A percentile compares a stretch with the other conserved stretches of the same genome.
phyloP scores from a whole-genome alignment of 2,888 invertebrate species.

The Mimumesa dahlbomi region DNA sequence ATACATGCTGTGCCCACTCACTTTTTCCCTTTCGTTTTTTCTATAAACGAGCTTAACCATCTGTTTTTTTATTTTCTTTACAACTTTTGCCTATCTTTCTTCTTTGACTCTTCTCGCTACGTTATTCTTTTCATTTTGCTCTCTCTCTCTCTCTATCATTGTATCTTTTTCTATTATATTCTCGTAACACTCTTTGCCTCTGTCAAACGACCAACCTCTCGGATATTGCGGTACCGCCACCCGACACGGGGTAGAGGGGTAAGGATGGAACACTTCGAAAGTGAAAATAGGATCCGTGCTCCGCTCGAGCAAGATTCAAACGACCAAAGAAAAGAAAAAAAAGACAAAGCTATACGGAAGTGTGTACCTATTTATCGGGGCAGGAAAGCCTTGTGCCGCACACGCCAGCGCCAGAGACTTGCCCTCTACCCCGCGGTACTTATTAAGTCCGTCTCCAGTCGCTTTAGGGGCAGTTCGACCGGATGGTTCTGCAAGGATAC shows the following conservation, averaged over 20 bases:
- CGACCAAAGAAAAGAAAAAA: slow-evolving; percentile 47
- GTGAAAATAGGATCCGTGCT: slow-evolving; percentile 56
- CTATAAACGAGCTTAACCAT: background rate
- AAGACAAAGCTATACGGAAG: slow-evolving; percentile 60
- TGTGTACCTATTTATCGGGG: slow-evolving; percentile 78
- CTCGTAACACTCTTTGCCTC: background rate
- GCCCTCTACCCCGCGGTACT: slow-evolving; percentile 75
- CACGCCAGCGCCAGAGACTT: slow-evolving; percentile 76
- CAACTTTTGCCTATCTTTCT: slow-evolving; percentile 6
- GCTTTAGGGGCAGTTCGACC: slow-evolving; percentile 79
- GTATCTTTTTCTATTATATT: slow-evolving; percentile 8
- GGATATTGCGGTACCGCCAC: slow-evolving; percentile 61
- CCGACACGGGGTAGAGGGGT: slow-evolving; percentile 65
- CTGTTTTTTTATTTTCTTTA: no score
- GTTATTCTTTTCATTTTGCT: slow-evolving; percentile 7
- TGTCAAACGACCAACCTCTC: slow-evolving; percentile 23
- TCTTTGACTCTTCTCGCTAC: slow-evolving; percentile 3
- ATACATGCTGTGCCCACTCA: slow-evolving; percentile 31
- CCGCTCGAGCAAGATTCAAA: slow-evolving; percentile 55
- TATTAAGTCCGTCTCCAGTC: slow-evolving; percentile 80
- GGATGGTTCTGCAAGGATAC: slow-evolving; percentile 78
- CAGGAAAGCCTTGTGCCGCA: slow-evolving; percentile 78
- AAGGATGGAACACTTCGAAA: slow-evolving; percentile 62
- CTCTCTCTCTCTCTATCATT: slow-evolving; percentile 8
- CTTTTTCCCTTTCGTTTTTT: slow-evolving; percentile 25